phyloP scores from a whole-genome alignment of 2,797 vertebrate species.

The Lagorchestes hirsutus region DNA sequence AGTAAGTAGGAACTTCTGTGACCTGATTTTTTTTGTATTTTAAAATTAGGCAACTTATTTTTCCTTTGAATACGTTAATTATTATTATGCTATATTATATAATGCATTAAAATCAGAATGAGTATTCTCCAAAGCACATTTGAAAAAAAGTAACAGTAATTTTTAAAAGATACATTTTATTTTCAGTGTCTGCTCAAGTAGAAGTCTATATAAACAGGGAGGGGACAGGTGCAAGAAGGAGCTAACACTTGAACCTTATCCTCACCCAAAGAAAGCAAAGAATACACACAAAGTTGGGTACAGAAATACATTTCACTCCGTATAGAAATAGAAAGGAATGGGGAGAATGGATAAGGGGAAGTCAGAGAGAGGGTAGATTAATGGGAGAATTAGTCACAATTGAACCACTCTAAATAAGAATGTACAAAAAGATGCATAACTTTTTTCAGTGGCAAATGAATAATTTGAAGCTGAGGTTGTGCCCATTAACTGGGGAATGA shows the following conservation, averaged over 20 bases:
- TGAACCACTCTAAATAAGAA: not conserved
- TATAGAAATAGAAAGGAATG: not conserved
- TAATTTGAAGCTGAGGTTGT: not conserved
- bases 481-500: not conserved
- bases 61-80: not conserved
- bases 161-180: conserved; percentile 11
- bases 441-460: not conserved
- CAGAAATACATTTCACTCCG: not conserved
- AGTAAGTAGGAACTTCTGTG: not conserved
- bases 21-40: not conserved
- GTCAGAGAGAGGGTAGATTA: not conserved
- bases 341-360: not conserved
- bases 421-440: not conserved
- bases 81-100: not conserved
- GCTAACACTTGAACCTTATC: not conserved
- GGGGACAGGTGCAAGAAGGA: not conserved
- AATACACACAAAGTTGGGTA: not conserved
- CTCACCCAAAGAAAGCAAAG: not conserved
- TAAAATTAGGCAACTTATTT: not conserved
- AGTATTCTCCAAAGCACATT: conserved; percentile 9
- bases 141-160: conserved; percentile 10
- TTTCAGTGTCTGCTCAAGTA: not conserved
- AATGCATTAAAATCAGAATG: conserved; percentile 2
- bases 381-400: not conserved
- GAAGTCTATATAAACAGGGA: not conserved